Evolutionary conservation across 2,113 vertebrate species (phyloP).

Genomic region (Pavo muticus): DNA sequence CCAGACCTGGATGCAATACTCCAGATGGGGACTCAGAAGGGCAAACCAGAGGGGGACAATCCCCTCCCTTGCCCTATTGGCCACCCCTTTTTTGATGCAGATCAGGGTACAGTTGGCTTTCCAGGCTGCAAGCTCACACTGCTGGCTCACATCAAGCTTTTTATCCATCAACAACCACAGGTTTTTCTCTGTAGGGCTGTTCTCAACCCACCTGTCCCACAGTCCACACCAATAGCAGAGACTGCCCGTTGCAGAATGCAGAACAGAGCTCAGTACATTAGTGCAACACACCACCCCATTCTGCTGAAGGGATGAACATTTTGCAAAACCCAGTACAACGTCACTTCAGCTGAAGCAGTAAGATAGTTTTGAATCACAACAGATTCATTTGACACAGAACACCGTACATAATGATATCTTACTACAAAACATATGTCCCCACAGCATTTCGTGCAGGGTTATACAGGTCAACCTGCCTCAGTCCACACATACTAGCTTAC

Average conservation of each 20-base stretch:
- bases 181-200: neutral
- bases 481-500: neutral
- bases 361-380: neutral
- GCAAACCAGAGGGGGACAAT: neutral
- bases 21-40: neutral
- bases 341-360: neutral
- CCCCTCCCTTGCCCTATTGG: neutral
- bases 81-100: neutral
- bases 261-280: neutral
- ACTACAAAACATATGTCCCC: neutral
- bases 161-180: neutral
- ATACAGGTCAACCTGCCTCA: neutral
- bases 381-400: neutral
- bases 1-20: neutral
- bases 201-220: neutral
- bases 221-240: neutral
- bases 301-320: neutral
- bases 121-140: neutral
- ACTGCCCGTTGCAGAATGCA: neutral
- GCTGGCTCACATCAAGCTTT: neutral
- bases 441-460: neutral
- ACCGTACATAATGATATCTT: neutral
- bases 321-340: neutral
- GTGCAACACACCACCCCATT: accelerated
- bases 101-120: neutral